Evolutionary conservation across 2,113 vertebrate species (phyloP).

Genomic region (Solenodon paradoxus): DNA sequence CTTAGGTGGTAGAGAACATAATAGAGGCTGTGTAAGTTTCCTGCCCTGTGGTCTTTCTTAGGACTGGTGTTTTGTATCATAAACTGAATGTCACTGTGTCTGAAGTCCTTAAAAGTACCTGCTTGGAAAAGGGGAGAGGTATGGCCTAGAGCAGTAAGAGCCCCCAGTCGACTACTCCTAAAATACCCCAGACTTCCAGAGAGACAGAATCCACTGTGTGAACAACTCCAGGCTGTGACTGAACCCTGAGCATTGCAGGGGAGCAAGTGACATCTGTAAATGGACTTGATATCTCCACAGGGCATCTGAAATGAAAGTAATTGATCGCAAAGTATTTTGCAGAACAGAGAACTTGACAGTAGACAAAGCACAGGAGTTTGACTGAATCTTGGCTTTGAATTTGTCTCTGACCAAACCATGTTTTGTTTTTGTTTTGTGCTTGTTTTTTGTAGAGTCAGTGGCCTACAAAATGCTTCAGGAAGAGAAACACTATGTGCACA

Average conservation of each 20-base stretch:
- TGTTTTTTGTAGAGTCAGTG: neutral
- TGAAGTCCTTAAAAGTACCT: neutral
- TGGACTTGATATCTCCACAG: neutral
- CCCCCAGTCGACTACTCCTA: neutral
- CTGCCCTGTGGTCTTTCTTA: neutral
- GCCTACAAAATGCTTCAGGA: neutral
- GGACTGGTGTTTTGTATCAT: neutral
- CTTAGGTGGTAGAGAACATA: neutral
- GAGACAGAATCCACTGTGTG: neutral
- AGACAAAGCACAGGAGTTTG: neutral
- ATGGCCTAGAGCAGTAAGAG: neutral
- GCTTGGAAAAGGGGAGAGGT: neutral
- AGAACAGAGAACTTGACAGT: neutral
- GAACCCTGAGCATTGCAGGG: neutral
- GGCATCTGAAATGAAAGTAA: neutral
- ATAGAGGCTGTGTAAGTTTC: too few relatives aligned
- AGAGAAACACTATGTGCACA: neutral
- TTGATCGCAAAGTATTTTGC: neutral
- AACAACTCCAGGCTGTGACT: neutral
- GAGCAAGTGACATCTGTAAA: neutral
- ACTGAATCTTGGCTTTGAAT: neutral
- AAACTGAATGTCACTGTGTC: neutral
- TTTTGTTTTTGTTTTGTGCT: neutral
- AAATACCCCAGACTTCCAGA: neutral
- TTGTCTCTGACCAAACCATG: neutral